A percentile compares a stretch with the other conserved stretches of the same genome.
Conservation (phyloP, 2,888 invertebrate species). For the Pteria penguin region DNA sequence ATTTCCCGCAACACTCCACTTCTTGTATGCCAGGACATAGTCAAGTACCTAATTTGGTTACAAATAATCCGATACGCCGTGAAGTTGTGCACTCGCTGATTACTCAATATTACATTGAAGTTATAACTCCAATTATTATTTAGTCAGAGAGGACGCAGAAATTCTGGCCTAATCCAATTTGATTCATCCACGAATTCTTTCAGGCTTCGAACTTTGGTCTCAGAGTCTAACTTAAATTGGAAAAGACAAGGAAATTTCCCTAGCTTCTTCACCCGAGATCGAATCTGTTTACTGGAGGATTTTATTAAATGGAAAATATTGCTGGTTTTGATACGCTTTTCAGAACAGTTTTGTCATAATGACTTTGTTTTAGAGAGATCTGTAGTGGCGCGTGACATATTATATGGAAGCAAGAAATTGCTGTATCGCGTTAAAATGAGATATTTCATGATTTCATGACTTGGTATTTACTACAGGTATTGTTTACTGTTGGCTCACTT, state of each 20-base stretch:
- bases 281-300: constrained; percentile 7
- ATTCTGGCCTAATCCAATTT: background rate
- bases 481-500: too few relatives aligned
- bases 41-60: background rate
- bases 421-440: too few relatives aligned
- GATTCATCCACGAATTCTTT: background rate
- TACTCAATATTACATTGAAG: background rate
- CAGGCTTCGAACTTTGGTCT: background rate
- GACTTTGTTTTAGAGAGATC: background rate
- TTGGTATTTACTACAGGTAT: too few relatives aligned
- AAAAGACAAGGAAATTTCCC: constrained; percentile 17
- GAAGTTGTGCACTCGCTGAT: background rate
- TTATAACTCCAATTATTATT: background rate
- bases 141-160: background rate
- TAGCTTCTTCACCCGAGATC: constrained; percentile 18
- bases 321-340: background rate
- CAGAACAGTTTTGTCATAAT: background rate
- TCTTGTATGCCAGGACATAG: background rate
- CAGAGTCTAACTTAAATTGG: constrained; percentile 15
- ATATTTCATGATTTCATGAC: too few relatives aligned
- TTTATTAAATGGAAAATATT: background rate
- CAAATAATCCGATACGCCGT: background rate
- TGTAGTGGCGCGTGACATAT: too few relatives aligned
- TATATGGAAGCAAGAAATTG: too few relatives aligned
- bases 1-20: background rate